Evolutionary conservation across 2,113 vertebrate species (phyloP).

Genomic region (Hoplias malabaricus): DNA sequence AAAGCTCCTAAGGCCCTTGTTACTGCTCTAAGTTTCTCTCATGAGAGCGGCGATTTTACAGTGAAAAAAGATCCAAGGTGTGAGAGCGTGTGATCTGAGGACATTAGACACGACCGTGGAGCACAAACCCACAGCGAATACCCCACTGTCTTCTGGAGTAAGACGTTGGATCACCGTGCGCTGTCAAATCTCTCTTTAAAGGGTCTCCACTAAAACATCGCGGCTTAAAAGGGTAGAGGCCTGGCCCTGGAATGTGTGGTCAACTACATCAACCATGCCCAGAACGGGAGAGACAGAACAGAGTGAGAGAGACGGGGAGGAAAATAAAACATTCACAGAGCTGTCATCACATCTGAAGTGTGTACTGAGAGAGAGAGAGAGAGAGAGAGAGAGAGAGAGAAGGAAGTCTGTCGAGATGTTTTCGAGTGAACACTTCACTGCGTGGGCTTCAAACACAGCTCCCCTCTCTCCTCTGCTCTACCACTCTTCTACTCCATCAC

Average conservation of each 20-base stretch:
- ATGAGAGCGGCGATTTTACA: too few species aligned
- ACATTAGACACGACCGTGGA: neutral
- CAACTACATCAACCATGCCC: constrained; percentile 5
- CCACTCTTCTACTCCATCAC: neutral
- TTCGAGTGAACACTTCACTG: neutral
- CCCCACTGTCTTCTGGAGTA: neutral
- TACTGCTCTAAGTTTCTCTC: too few species aligned
- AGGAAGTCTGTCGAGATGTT: neutral
- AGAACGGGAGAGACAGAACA: too few species aligned
- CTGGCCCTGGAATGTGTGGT: constrained; percentile 41
- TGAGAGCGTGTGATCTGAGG: neutral
- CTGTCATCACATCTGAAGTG: constrained; percentile 8
- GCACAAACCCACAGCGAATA: neutral
- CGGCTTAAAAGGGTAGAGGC: constrained; percentile 19
- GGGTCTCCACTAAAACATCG: constrained; percentile 1
- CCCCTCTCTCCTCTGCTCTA: too few species aligned
- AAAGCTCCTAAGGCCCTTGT: too few species aligned
- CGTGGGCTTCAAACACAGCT: neutral
- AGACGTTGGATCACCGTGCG: neutral
- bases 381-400: neutral
- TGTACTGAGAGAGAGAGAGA: constrained; percentile 4
- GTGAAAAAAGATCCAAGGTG: too few species aligned
- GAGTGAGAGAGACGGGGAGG: too few species aligned
- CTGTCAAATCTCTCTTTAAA: constrained; percentile 27
- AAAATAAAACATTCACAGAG: neutral